phyloP scores from a whole-genome alignment of 2,113 vertebrate genomes.

The Anarrhichthys ocellatus region DNA sequence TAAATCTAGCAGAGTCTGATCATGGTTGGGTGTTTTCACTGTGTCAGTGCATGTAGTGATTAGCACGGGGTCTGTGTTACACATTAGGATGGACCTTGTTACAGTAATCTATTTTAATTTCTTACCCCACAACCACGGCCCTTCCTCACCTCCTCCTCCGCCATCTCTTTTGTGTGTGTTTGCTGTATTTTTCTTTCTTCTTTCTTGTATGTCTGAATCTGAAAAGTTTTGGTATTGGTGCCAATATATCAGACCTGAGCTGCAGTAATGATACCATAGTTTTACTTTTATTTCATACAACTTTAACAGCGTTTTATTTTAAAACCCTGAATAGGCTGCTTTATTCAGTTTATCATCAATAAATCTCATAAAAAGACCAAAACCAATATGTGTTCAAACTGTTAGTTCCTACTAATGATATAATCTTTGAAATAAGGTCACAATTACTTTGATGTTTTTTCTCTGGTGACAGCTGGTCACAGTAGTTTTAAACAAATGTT shows the following conservation, averaged over 20 bases:
- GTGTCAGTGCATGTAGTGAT: constrained; percentile 36
- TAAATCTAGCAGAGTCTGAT: constrained; percentile 70
- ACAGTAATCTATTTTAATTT: constrained; percentile 31
- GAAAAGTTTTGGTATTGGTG: neutral
- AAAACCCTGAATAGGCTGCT: neutral
- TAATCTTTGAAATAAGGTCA: too few relatives aligned
- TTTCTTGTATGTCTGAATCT: neutral
- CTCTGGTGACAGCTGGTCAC: neutral
- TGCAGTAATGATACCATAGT: neutral
- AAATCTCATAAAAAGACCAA: too few relatives aligned
- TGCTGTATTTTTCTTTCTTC: neutral
- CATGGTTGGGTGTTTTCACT: constrained; percentile 44
- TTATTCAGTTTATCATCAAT: neutral
- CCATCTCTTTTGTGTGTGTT: neutral
- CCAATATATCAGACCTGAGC: neutral
- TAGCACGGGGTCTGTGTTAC: constrained; percentile 19
- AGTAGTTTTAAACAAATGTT: neutral
- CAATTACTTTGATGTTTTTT: too few relatives aligned
- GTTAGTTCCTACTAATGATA: neutral
- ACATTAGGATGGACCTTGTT: constrained; percentile 33
- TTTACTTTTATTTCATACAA: neutral
- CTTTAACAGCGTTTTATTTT: neutral
- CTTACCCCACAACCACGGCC: neutral
- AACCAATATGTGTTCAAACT: too few relatives aligned
- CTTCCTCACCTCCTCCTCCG: neutral